Evolutionary conservation across 1,140 invertebrate species (phyloP).

Genomic region (Saccostrea cuccullata): DNA sequence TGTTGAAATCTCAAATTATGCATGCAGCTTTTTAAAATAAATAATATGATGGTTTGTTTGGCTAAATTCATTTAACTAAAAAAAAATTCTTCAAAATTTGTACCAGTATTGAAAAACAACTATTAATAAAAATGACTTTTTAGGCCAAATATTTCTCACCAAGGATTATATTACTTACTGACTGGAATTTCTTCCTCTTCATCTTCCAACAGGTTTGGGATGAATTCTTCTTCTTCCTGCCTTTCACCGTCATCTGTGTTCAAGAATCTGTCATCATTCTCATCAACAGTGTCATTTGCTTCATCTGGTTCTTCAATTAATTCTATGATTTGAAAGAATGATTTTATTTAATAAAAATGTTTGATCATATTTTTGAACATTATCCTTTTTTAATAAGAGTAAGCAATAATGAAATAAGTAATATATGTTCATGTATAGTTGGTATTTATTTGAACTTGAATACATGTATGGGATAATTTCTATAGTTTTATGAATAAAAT

Average conservation of each 20-base stretch:
- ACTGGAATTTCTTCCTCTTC: slow-evolving; percentile 27
- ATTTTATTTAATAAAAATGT: slow-evolving; percentile 9
- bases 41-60: too few relatives aligned
- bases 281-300: background rate
- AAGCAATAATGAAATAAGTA: background rate
- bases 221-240: background rate
- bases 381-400: slow-evolving; percentile 9
- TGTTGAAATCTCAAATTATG: too few relatives aligned
- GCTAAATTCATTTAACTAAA: too few relatives aligned
- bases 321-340: slow-evolving; percentile 11
- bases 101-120: too few relatives aligned
- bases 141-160: background rate
- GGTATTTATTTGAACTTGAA: too few relatives aligned
- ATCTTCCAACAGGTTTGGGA: slow-evolving; percentile 16
- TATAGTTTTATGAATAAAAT: slow-evolving; percentile 2
- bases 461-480: slow-evolving; percentile 2
- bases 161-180: slow-evolving; percentile 15
- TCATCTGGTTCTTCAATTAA: slow-evolving; percentile 11
- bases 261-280: background rate
- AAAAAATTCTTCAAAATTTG: too few relatives aligned
- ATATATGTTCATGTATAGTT: slow-evolving; percentile 1
- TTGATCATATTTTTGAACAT: slow-evolving; percentile 23
- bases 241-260: background rate
- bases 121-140: too few relatives aligned
- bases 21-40: too few relatives aligned